Conservation (phyloP, 2,113 vertebrate species). For the Chascanopsetta lugubris region DNA sequence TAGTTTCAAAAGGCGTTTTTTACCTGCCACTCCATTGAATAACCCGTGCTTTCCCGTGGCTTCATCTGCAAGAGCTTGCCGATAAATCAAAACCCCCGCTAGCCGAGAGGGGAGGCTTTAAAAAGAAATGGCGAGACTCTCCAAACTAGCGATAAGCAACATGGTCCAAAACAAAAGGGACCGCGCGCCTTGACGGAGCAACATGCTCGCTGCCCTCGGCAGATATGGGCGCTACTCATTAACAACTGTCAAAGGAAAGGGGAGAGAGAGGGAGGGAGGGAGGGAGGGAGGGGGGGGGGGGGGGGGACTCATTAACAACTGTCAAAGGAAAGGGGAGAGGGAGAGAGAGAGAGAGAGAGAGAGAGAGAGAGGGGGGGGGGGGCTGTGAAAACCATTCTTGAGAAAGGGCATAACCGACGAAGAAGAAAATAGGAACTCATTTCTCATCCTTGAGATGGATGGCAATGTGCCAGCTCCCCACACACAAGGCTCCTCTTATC, state of each 20-base stretch:
- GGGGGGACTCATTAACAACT: conserved; percentile 34
- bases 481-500: conserved; percentile 30
- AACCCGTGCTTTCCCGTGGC: conserved; percentile 44
- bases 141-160: too few species aligned
- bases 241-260: too few species aligned
- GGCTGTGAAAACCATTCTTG: conserved; percentile 22
- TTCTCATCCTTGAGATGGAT: conserved; percentile 30
- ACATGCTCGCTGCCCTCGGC: too few species aligned
- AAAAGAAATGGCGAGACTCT: background rate
- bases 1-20: conserved; percentile 57
- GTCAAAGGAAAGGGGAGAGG: conserved; percentile 7
- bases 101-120: background rate
- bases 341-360: background rate
- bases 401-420: conserved; percentile 27
- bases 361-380: too few species aligned
- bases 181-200: too few species aligned
- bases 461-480: conserved; percentile 41
- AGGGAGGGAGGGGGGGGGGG: too few species aligned
- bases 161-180: too few species aligned
- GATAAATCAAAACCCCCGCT: conserved; percentile 60
- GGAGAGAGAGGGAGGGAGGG: too few species aligned
- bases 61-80: conserved; percentile 55
- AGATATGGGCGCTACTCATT: too few species aligned
- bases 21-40: conserved; percentile 55
- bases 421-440: conserved; percentile 31